Evolutionary conservation across 1,140 invertebrate species (phyloP).

Genomic region (Cherax quadricarinatus): DNA sequence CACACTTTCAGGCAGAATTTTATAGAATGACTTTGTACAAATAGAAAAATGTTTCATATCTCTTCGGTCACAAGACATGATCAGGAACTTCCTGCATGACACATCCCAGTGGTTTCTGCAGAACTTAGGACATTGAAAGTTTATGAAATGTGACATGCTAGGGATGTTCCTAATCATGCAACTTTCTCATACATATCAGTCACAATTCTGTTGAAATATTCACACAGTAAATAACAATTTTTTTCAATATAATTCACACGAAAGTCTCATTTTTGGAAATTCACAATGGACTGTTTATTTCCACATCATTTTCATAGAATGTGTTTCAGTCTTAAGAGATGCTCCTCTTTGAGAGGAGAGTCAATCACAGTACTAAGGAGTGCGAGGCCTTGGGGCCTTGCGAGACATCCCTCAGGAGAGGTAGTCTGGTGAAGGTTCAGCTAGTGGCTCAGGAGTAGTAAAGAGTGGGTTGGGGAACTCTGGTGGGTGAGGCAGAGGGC

Average conservation of each 20-base stretch:
- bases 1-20: constrained; percentile 25
- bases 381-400: constrained; percentile 1
- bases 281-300: not conserved
- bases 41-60: constrained; percentile 23
- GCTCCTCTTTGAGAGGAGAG: not conserved
- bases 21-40: constrained; percentile 58
- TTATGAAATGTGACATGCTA: not conserved
- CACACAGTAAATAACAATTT: not conserved
- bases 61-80: not conserved
- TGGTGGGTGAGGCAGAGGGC: constrained; percentile 93
- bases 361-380: constrained; percentile 54
- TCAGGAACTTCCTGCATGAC: not conserved
- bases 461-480: constrained; percentile 96
- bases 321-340: not conserved
- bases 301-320: not conserved
- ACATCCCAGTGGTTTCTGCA: constrained; percentile 59
- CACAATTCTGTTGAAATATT: not conserved
- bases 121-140: constrained; percentile 47
- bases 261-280: not conserved
- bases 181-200: not conserved
- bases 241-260: not conserved
- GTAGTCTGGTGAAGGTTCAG: constrained; percentile 89
- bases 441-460: constrained; percentile 87
- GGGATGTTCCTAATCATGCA: not conserved
- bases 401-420: constrained; percentile 74